phyloP scores from a whole-genome alignment of 2,888 invertebrate genomes.

The Plusia festucae region DNA sequence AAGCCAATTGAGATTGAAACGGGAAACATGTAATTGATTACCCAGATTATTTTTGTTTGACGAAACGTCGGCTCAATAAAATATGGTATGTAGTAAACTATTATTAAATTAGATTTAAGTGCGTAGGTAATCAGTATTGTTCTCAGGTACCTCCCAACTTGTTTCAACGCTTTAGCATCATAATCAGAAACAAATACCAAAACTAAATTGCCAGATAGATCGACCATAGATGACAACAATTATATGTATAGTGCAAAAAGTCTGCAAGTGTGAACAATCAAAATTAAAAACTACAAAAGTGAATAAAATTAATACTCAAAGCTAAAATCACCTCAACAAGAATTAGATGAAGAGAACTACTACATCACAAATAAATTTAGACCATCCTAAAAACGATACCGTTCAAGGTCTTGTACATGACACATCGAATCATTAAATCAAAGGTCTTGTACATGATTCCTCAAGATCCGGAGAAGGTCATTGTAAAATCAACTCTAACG shows the following conservation, averaged over 20 bases:
- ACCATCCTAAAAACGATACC: conserved; percentile 17
- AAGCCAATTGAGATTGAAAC: conserved; percentile 2
- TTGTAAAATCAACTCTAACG: too few species aligned
- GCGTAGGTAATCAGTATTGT: conserved; percentile 25
- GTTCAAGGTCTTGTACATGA: too few species aligned
- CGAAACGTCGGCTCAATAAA: neutral
- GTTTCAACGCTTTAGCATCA: neutral
- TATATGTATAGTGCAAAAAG: too few species aligned
- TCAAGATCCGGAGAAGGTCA: too few species aligned
- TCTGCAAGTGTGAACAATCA: too few species aligned
- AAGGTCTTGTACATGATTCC: too few species aligned
- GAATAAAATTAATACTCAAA: too few species aligned
- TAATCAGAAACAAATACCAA: neutral
- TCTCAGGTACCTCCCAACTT: conserved; percentile 17
- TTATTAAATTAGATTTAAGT: neutral
- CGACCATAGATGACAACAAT: too few species aligned
- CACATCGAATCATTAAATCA: too few species aligned
- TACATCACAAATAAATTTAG: conserved; percentile 12
- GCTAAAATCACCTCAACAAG: too few species aligned
- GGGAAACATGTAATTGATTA: conserved; percentile 1
- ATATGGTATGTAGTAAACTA: neutral
- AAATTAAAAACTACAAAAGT: too few species aligned
- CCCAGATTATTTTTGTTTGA: neutral
- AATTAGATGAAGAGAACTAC: neutral
- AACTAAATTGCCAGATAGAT: neutral